Percentiles rank a stretch among this genome's conserved stretches.
These are phyloP conservation scores for Apis laboriosa DNA, from an alignment of 1,140 invertebrate species.

Conservation along the genomic window DNA sequence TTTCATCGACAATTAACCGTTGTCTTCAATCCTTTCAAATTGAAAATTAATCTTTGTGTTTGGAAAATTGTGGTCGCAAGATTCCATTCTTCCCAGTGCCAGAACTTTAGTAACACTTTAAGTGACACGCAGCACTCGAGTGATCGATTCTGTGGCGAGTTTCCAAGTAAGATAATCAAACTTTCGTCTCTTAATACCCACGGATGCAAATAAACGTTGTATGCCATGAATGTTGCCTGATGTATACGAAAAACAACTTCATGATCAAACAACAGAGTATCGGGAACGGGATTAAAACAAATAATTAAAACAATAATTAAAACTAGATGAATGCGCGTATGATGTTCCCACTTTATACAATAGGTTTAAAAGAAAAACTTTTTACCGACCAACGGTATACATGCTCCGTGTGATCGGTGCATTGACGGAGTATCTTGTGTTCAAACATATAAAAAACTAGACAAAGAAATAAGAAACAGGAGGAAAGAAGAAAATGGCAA, in stretches of 20 bases:
- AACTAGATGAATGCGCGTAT: too few relatives aligned
- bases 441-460: not conserved
- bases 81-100: not conserved
- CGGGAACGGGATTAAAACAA: not conserved
- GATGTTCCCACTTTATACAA: not conserved
- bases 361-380: not conserved
- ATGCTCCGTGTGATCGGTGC: not conserved
- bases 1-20: not conserved
- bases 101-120: not conserved
- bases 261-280: not conserved
- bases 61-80: not conserved
- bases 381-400: conserved; percentile 1
- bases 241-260: not conserved
- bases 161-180: conserved; percentile 37
- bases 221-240: not conserved
- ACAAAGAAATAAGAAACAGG: not conserved
- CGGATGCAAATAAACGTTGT: conserved; percentile 4
- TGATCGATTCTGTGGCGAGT: conserved; percentile 25
- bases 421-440: not conserved
- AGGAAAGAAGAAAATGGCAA: not conserved
- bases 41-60: not conserved
- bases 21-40: not conserved
- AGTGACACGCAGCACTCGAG: conserved; percentile 16
- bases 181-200: conserved; percentile 16
- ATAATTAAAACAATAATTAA: not conserved